Base-by-base conservation (phyloP, 2,888 invertebrate species). In the Pollenia griseotomentosa region DNA sequence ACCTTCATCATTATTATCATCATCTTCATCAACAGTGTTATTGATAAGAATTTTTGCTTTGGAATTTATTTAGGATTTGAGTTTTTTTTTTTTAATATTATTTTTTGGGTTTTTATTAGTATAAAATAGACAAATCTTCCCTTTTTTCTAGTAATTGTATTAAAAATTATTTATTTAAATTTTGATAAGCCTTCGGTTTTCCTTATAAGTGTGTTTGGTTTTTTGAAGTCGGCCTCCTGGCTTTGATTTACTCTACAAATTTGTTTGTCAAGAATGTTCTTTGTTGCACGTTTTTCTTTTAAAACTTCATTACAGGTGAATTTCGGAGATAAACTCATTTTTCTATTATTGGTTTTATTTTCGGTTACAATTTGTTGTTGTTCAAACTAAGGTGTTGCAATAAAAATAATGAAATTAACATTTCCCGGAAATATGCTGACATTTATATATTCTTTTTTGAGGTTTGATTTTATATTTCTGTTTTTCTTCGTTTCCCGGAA, bases 391-490 rank as follows among this genome's bases (percentile, higher is more conserved):
- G 51, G 42, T 83, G 79, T 71, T 79, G 63, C 63, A 70, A 82
- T 73, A 57, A 65, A 59, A 33, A 46, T 48, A 70, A 81, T 33
- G 3, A 53, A 5, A 61, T 71, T 82, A 66, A 61, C 71, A 74
- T 82, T 82, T 86, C 82, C 86, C 61, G 82, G 86, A 86, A 86
- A 74, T 83, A 63, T 48, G 8, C 40, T 51, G 59, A 19, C 61
- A 61, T 55, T 70, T 75, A 19, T 51, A 8, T 77, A 59, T 3
- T 65, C 1, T 65, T 19, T n/a, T 42, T 16, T 8, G 11, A 0
- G n/a, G 14, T 75, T 73, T 78, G 48, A 46, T 63, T 82, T 55
- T 42, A 1, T 48, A 33, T 33, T 51, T 42, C 51, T 16, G 23
- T 12, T 63, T 73, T 84, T 70, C 11, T 10, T 2, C 46, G 61